Percentiles rank a stretch among this genome's conserved stretches.
Evolutionary conservation across 2,113 vertebrate genomes (phyloP).

Genomic region (human (Homo sapiens)): GRCh38 chr11:44409001-44409500

Average conservation of each 20-base stretch:
- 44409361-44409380: background rate
- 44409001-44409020: background rate
- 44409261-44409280: background rate
- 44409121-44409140: background rate
- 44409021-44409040: background rate
- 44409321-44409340: background rate
- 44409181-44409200: background rate
- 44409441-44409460: constrained; percentile 84
- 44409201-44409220: background rate
- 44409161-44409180: background rate
- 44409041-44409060: background rate
- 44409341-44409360: background rate
- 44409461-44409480: constrained; percentile 87
- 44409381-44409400: background rate
- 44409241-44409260: background rate
- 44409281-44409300: fast-evolving
- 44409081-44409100: background rate
- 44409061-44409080: background rate
- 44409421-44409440: constrained; percentile 83
- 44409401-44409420: constrained; percentile 68
- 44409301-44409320: background rate
- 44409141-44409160: background rate
- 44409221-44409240: background rate
- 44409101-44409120: background rate
- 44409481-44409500: constrained; percentile 89